phyloP scores from a whole-genome alignment of 1,140 invertebrate genomes.

The Nasonia vitripennis region DNA sequence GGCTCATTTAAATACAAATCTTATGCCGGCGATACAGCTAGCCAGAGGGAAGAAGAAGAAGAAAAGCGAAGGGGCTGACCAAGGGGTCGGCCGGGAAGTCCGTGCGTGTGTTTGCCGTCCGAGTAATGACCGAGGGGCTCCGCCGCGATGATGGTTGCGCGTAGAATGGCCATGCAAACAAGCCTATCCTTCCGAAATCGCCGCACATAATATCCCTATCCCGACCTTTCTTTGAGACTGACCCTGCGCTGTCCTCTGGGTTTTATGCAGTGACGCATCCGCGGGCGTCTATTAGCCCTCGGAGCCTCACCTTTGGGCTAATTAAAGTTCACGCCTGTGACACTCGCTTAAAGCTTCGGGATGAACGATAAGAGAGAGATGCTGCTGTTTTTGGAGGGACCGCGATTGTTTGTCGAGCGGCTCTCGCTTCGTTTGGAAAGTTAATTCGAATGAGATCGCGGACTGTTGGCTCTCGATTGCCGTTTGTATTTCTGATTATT shows the following conservation, averaged over 20 bases:
- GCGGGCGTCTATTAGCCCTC: background rate
- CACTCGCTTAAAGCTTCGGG: background rate
- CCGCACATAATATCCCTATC: slow-evolving; percentile 37
- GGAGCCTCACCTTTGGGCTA: slow-evolving; percentile 19
- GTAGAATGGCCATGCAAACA: slow-evolving; percentile 73
- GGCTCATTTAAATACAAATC: slow-evolving; percentile 76
- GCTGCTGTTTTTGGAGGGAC: background rate
- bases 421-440: background rate
- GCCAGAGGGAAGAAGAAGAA: slow-evolving; percentile 57
- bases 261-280: slow-evolving; percentile 48
- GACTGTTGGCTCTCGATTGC: background rate
- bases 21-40: slow-evolving; percentile 72
- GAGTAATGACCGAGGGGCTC: slow-evolving; percentile 73
- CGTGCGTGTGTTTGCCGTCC: slow-evolving; percentile 72
- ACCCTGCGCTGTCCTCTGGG: background rate
- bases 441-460: background rate
- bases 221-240: background rate
- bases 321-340: slow-evolving; percentile 28
- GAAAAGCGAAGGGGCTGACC: slow-evolving; percentile 62
- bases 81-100: slow-evolving; percentile 54
- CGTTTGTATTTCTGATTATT: background rate
- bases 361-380: background rate
- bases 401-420: slow-evolving; percentile 4
- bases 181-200: slow-evolving; percentile 64
- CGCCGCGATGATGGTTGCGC: slow-evolving; percentile 65